These are phyloP conservation scores for Thymelicus sylvestris DNA, from an alignment of 2,888 invertebrate species.

Conservation along the genomic window DNA sequence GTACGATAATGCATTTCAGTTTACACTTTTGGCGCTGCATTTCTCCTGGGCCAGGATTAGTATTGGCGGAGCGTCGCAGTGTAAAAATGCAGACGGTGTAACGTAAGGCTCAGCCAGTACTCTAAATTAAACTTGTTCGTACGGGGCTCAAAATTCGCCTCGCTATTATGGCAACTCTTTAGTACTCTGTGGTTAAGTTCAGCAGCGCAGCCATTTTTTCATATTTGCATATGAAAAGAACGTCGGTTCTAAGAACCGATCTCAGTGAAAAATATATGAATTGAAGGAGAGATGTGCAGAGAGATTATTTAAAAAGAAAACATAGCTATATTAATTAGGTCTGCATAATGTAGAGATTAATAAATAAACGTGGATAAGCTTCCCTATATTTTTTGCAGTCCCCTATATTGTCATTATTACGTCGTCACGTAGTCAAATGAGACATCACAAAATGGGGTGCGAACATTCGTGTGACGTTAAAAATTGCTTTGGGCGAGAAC, in stretches of 20 bases:
- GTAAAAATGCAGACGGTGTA: slow-evolving; percentile 35
- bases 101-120: not conserved
- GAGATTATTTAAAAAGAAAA: not conserved
- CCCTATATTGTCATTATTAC: no score
- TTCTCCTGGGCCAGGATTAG: slow-evolving; percentile 32
- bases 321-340: no score
- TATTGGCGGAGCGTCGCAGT: slow-evolving; percentile 44
- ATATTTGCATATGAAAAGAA: slow-evolving; percentile 6
- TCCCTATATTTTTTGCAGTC: no score
- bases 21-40: not conserved
- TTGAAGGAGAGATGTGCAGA: not conserved
- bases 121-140: slow-evolving; percentile 14
- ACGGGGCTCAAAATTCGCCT: not conserved
- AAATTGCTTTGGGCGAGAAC: no score
- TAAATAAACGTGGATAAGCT: no score
- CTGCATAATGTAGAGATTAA: no score
- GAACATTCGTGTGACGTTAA: no score
- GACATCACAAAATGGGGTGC: no score
- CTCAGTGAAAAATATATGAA: not conserved
- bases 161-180: slow-evolving; percentile 4
- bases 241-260: not conserved
- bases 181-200: slow-evolving; percentile 6
- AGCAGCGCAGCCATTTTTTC: slow-evolving; percentile 1
- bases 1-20: no score
- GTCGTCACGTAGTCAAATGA: no score